Evolutionary conservation across 2,113 vertebrate genomes (phyloP).

Genomic region (Sylvietta virens): DNA sequence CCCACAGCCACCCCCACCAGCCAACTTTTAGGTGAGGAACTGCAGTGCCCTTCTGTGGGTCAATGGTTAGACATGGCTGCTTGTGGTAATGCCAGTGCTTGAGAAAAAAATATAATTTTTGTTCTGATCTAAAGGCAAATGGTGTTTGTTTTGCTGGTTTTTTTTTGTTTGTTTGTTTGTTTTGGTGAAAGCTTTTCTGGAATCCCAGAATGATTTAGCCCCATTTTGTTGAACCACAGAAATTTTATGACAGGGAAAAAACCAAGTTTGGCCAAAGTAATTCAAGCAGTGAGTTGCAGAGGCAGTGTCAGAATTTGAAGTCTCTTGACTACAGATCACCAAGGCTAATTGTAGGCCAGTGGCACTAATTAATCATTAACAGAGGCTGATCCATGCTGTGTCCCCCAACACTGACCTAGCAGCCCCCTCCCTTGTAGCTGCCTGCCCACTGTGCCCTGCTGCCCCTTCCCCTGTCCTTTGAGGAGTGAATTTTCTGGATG

Average conservation of each 20-base stretch:
- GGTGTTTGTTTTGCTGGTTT: fast-evolving
- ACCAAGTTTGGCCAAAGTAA: background rate
- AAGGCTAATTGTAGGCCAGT: background rate
- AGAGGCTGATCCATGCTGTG: background rate
- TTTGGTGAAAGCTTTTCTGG: background rate
- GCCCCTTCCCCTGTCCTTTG: background rate
- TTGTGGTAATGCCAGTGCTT: background rate
- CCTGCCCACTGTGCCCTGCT: background rate
- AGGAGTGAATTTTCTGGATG: conserved; percentile 22
- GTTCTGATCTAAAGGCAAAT: background rate
- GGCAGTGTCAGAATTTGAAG: background rate
- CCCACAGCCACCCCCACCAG: background rate
- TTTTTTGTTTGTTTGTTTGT: too few relatives aligned
- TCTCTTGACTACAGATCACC: background rate
- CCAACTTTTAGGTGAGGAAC: background rate
- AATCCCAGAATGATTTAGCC: background rate
- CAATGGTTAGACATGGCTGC: background rate
- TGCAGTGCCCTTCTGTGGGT: background rate
- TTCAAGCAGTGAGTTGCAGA: background rate
- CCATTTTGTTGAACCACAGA: background rate
- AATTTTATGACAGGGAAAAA: background rate
- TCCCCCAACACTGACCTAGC: background rate
- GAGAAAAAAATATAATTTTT: background rate
- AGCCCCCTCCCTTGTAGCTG: fast-evolving
- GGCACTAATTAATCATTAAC: background rate